Base-by-base conservation (phyloP, 2,113 vertebrate genomes). In the Hyaena hyaena region DNA sequence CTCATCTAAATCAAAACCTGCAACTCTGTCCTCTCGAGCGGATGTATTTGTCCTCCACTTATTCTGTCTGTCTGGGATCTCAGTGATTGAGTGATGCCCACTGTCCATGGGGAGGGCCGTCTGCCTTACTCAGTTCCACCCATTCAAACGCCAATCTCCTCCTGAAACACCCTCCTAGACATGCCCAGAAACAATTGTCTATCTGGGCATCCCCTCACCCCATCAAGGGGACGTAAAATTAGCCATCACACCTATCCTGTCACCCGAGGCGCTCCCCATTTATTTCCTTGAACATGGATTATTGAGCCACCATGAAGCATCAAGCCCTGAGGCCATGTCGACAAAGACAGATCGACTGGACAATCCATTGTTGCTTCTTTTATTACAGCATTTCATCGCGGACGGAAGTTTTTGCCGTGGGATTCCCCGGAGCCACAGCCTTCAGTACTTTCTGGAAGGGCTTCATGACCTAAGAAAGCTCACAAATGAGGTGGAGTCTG, bases 71-170 rank as follows among this genome's bases (percentile, higher is more conserved):
- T 4, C 45, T 10, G 58, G 26, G 21, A 2, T 45, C 39, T 90
- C 21, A 3, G 10, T 3, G 5, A 48, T 6, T n/a, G 39, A 16
- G 3, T 16, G 71, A 45, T 24, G 17, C 4, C 11, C 17, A 33
- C 19, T 10, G 7, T 35, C 43, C 6, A 0, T 0, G 39, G 26
- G 55, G 55, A 24, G 19, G 55, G 17, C 19, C 33, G 4, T 39
- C 79, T 39, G 33, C n/a, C 23, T 28, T 87, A 11, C 14, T 35
- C 33, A 5, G 53, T 17, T 43, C 58, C 58, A 17, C 73, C 26
- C 7, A 17, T 35, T 77, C 21, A 24, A 79, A 50, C 11, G 58
- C 15, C 17, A 50, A 35, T 45, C 55, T 63, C 39, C n/a, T 89
- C 35, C 55, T 6, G 28, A 89, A 45, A 77, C 6, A 10, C 21